phyloP scores from a whole-genome alignment of 2,888 invertebrate genomes.

The Acanthoscelides obtectus region DNA sequence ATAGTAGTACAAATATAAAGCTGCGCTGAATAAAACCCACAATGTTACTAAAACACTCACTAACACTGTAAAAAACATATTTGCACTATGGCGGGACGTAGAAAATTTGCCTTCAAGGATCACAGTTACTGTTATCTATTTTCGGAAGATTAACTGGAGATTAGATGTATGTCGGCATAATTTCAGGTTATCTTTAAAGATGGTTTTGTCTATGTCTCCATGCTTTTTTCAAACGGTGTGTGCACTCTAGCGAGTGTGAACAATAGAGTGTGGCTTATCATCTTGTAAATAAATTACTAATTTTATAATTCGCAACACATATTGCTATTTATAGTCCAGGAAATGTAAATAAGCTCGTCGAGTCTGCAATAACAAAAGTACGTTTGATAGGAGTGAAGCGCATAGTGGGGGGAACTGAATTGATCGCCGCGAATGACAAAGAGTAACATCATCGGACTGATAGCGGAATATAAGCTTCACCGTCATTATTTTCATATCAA shows the following conservation, averaged over 20 bases:
- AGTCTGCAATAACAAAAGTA: too few species aligned
- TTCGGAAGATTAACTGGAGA: background rate
- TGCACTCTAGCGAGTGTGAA: background rate
- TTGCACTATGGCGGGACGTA: background rate
- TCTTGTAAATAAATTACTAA: background rate
- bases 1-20: constrained; percentile 47
- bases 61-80: constrained; percentile 39
- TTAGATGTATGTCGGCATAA: background rate
- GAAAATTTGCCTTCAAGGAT: constrained; percentile 1
- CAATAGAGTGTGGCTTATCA: background rate
- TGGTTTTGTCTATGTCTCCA: background rate
- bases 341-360: background rate
- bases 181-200: background rate
- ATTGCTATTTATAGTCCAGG: background rate
- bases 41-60: constrained; percentile 34
- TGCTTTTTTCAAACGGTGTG: background rate
- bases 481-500: too few species aligned
- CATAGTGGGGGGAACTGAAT: too few species aligned
- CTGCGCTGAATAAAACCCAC: constrained; percentile 41
- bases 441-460: background rate
- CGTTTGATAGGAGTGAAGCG: too few species aligned
- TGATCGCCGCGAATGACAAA: background rate
- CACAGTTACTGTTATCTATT: background rate
- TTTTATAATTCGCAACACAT: background rate
- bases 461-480: too few species aligned